Base-by-base conservation (phyloP, 1,140 invertebrate species). In the Leptoteleia sp. region DNA sequence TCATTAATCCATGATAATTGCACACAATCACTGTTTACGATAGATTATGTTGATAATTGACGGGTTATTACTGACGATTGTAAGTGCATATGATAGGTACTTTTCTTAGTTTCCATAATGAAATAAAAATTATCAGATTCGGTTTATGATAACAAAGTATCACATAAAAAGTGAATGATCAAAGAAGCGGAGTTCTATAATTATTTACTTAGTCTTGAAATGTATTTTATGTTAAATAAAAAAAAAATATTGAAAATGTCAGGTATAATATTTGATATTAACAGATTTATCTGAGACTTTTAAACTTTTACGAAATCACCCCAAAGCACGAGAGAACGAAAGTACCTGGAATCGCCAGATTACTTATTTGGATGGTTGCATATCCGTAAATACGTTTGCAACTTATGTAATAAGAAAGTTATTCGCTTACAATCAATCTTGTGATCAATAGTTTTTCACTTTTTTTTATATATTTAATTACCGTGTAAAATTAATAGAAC, bases 1-100 rank as follows among this genome's bases (percentile, higher is more conserved):
- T 6, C 37, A 40, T 40, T 40, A 40, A 40, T 40, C 17, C 37
- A 3, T 17, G 15, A 40, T 40, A 40, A 17, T 16, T 17, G 13
- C 15, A 8, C 7, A n/a, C 38, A 42, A 42, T 42, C 38, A 19
- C 8, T 19, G 17, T 22, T 42, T 22, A 15, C 38, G 17, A 15
- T 29, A 29, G 15, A 47, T 31, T 47, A 9, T 9, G 17, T 8
- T 42, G 38, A 42, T 42, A 19, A 42, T 22, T 42, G 38, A 4
- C 17, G 38, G 22, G 38, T 42, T 42, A 42, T 42, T 42, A 42
- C 22, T 42, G 17, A 9, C 17, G 4, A 22, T 22, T 42, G 38
- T 9, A 4, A 42, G 8, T 22, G n/a, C n/a, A n/a, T n/a, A n/a
- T n/a, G n/a, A n/a, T n/a, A n/a, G n/a, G n/a, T n/a, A n/a, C n/a